Evolutionary conservation across 1,140 invertebrate genomes (phyloP), one percentile per base, ranked within the genome.

Genomic region (Manduca sexta): DNA sequence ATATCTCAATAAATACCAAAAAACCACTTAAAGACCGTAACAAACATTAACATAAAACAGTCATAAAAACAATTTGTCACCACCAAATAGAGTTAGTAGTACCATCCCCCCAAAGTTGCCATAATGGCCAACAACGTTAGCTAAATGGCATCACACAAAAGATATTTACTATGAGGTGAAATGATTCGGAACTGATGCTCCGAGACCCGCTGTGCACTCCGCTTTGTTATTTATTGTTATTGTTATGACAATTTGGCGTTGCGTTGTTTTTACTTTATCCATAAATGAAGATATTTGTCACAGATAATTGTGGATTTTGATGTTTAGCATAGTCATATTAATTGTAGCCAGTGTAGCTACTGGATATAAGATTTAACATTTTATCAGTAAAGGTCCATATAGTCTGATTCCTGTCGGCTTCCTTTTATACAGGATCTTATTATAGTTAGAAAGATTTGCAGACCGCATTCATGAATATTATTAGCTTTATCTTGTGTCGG

Each of bases 31-130:
- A 39, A 35, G 8, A 2, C 4, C 38, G 6, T 16, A 39, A 39
- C 4, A 39, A 16, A 33, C 35, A 62, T 68, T 61, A 61, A 37
- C 55, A 64, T 64, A 55, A 64, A 46, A 52, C 11, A 33, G 7
- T 39, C 40, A 60, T 56, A 41, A 52, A 34, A 47, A 54, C 50
- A 57, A 68, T 61, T 64, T 61, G 60, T 57, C 54, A 18, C 42
- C 13, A 44, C 12, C 37, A 54, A 46, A 56, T 42, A 34, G 17
- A 35, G n/a, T 35, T 35, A 35, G 1, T n/a, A n/a, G 6, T 35
- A 14, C n/a, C n/a, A 13, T 35, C n/a, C 34, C n/a, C 34, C n/a
- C n/a, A n/a, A 14, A 35, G 34, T 14, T 14, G 30, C 2, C 8
- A 35, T 35, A 14, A 14, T 14, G 34, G 34, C 34, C 6, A 12